Evolutionary conservation across 53 echinoderm and acorn worm species (phyloP).

Genomic region (Stichopus horrens): DNA sequence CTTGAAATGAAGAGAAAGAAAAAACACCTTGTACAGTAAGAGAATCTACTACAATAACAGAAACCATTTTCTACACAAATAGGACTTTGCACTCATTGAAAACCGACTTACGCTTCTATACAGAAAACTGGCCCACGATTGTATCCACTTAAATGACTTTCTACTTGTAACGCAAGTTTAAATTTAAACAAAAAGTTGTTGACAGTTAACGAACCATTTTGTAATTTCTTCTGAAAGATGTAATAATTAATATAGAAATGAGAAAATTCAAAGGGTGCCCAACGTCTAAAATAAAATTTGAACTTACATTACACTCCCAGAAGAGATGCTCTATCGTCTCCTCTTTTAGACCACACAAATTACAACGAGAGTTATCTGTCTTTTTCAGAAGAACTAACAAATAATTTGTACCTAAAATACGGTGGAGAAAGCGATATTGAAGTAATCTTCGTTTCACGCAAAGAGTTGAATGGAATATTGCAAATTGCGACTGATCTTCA

Average conservation of each 20-base stretch:
- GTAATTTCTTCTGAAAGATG: not conserved
- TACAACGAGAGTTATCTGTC: not conserved
- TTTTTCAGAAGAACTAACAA: not conserved
- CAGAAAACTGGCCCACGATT: not conserved
- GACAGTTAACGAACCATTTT: not conserved
- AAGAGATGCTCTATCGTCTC: not conserved
- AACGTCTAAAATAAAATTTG: not conserved
- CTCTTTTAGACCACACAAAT: not conserved
- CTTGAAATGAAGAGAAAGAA: no score
- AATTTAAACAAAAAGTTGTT: constrained; percentile 8
- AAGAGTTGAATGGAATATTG: not conserved
- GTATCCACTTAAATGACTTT: not conserved
- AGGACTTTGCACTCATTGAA: not conserved
- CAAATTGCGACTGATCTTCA: constrained; percentile 8
- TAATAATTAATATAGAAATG: constrained; percentile 1
- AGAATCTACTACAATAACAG: no score
- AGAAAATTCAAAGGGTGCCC: not conserved
- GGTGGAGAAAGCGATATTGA: not conserved
- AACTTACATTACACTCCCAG: constrained; percentile 7
- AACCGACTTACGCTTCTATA: no score
- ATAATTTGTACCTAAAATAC: not conserved
- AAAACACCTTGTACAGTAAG: no score
- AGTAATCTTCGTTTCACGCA: not conserved
- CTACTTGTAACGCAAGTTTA: not conserved
- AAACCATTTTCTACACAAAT: not conserved